Conservation (phyloP, 1,140 invertebrate genomes). For the Drosophila cardini region DNA sequence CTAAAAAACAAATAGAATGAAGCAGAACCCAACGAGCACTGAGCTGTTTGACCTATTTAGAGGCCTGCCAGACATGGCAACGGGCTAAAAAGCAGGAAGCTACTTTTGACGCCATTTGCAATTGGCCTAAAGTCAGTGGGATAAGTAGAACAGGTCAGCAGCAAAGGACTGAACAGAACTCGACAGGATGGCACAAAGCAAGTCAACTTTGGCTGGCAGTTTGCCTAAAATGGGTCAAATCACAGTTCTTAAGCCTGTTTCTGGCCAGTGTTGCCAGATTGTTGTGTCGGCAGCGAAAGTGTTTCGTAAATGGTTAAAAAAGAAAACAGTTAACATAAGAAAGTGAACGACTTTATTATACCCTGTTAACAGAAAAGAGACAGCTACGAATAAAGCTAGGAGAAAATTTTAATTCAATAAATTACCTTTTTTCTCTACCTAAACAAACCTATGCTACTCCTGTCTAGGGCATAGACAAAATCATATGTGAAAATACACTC, state of each 20-base stretch:
- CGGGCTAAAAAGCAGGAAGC: constrained; percentile 20
- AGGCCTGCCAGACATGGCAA: constrained; percentile 26
- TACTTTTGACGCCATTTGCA: constrained; percentile 27
- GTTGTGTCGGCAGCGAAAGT: constrained; percentile 33
- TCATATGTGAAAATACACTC: constrained; percentile 8
- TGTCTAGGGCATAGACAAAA: background rate
- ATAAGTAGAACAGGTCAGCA: constrained; percentile 1
- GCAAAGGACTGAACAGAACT: background rate
- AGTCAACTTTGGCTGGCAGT: constrained; percentile 7
- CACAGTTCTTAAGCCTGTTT: background rate
- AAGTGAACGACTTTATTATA: background rate
- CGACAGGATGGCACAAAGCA: background rate
- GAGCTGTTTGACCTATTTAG: constrained; percentile 42
- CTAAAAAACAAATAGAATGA: background rate
- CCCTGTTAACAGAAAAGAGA: no score
- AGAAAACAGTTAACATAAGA: background rate
- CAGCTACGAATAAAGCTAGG: no score
- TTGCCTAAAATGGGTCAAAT: constrained; percentile 20
- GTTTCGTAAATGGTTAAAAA: constrained; percentile 19
- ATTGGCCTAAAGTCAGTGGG: constrained; percentile 3
- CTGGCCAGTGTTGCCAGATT: constrained; percentile 31
- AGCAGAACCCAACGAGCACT: background rate
- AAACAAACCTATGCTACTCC: no score
- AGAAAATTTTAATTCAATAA: no score
- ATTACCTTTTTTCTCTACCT: no score